Base-by-base conservation (phyloP, 2,797 vertebrate genomes). In the Rhinichthys osculus region DNA sequence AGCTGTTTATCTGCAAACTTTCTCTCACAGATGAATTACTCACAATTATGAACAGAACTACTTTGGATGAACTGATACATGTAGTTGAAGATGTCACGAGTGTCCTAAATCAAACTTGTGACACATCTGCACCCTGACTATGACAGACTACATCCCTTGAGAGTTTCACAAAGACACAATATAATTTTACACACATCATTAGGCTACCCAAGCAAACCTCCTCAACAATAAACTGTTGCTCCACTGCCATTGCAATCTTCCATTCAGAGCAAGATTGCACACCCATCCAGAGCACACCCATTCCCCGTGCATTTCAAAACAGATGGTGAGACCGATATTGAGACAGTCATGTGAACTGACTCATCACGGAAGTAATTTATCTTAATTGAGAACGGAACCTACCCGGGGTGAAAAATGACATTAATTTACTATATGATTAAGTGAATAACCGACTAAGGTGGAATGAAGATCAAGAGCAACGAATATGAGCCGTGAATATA, bases 371-470 rank as follows among this genome's bases (percentile, higher is more conserved):
- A 69, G 69, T 69, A 73, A 86, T 87, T 86, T 70, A 78, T 84
- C 86, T 78, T 87, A 84, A 87, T 86, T 84, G 81, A 87, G 80
- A 86, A 52, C 52, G 57, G 88, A 89, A 83, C 71, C 71, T 76
- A 67, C 70, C 77, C 50, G 14, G 72, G 73, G 72, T 76, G 81
- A 83, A 80, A 88, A 86, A 78, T 83, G 52, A 85, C 81, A 86
- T 76, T 83, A 52, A 86, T 88, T 70, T 76, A 67, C 69, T 66
- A 52, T 47, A 85, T 67, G 78, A 85, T 81, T 80, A 74, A 80
- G 42, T 85, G 78, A 73, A 81, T 64, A 64, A 71, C 76, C 54
- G 76, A 85, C 76, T 85, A 66, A 85, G 84, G 84, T 85, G 35
- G 69, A 81, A 81, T 50, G 67, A 81, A 72, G 59, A 81, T 81